These are phyloP conservation scores for Erebia ligea DNA, from an alignment of 2,888 invertebrate species.

Conservation along the genomic window DNA sequence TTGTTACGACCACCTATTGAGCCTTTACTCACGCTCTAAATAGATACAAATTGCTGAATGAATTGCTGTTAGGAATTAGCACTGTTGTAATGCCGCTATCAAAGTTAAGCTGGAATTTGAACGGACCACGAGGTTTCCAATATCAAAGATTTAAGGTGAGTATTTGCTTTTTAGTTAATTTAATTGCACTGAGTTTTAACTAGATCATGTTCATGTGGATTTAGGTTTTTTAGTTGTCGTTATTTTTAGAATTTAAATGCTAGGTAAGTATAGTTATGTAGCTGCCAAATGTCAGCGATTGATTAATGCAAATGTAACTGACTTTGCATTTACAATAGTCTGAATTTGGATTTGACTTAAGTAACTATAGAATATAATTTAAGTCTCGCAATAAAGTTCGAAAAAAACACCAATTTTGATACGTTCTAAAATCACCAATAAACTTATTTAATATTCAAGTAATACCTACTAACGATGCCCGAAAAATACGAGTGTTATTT, in stretches of 20 bases:
- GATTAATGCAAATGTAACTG: too few relatives aligned
- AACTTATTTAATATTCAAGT: neutral
- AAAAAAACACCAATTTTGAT: neutral
- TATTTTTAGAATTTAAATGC: too few relatives aligned
- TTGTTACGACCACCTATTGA: slow-evolving; percentile 69
- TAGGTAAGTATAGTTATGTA: too few relatives aligned
- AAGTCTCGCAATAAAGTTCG: neutral
- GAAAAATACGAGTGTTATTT: neutral
- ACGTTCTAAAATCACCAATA: neutral
- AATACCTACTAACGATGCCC: neutral
- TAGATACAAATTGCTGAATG: slow-evolving; percentile 67
- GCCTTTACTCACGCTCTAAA: slow-evolving; percentile 65
- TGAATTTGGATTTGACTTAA: too few relatives aligned
- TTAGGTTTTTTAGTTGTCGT: too few relatives aligned
- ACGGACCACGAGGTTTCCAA: neutral
- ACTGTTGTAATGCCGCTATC: slow-evolving; percentile 38
- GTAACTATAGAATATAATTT: too few relatives aligned
- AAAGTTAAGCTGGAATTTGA: slow-evolving; percentile 18
- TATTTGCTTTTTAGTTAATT: slow-evolving; percentile 7
- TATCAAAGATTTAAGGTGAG: neutral
- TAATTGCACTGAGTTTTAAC: neutral
- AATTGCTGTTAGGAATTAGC: slow-evolving; percentile 59
- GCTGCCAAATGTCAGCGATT: too few relatives aligned
- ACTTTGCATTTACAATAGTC: too few relatives aligned
- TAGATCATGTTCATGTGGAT: too few relatives aligned